Evolutionary conservation across 2,113 vertebrate species (phyloP).

Genomic region (Todiramphus saurophagus): DNA sequence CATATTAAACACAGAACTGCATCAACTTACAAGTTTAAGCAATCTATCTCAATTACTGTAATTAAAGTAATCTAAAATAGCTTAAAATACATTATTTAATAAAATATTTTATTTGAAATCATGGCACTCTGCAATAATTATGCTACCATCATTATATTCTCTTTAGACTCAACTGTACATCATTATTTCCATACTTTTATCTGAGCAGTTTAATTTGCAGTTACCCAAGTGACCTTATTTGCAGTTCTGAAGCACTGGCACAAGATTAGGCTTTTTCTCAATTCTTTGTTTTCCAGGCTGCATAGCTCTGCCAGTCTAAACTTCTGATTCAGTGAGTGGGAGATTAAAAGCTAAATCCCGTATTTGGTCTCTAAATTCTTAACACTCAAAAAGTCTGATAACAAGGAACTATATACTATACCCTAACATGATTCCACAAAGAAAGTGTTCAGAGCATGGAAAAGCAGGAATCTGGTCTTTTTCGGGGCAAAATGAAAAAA

Average conservation of each 20-base stretch:
- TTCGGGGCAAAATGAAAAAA: background rate
- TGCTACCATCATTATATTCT: background rate
- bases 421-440: rapidly evolving
- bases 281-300: background rate
- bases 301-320: background rate
- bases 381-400: background rate
- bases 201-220: background rate
- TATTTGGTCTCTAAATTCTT: background rate
- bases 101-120: background rate
- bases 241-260: background rate
- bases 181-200: background rate
- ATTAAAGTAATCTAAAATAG: background rate
- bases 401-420: background rate
- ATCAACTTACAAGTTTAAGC: background rate
- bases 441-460: background rate
- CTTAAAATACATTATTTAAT: background rate
- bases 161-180: background rate
- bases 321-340: background rate
- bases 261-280: background rate
- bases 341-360: background rate
- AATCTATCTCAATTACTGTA: background rate
- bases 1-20: background rate
- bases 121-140: background rate
- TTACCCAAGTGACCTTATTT: background rate
- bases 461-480: background rate